These are phyloP conservation scores for Atherinosoma microstoma DNA, from an alignment of 2,797 vertebrate genomes.

Conservation along the genomic window DNA sequence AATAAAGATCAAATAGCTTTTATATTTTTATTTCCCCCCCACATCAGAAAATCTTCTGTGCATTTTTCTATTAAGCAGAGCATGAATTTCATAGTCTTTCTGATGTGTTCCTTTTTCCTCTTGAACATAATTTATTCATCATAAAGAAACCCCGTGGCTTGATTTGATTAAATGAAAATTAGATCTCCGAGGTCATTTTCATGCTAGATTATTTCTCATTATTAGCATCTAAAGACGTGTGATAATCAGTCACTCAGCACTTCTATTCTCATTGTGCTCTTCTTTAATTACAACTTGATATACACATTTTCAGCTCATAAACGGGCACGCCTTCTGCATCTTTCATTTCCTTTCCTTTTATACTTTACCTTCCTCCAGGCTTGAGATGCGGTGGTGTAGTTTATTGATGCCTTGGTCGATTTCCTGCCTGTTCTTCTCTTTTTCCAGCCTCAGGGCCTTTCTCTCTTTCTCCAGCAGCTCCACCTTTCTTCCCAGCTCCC, in stretches of 20 bases:
- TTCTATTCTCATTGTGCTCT: neutral
- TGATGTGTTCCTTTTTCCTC: conserved; percentile 43
- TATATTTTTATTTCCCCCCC: conserved; percentile 11
- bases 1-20: conserved; percentile 28
- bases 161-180: conserved; percentile 44
- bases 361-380: conserved; percentile 90
- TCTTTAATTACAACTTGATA: neutral
- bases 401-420: conserved; percentile 89
- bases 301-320: conserved; percentile 1
- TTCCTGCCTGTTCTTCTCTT: conserved; percentile 86
- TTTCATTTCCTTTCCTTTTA: neutral
- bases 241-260: conserved; percentile 1
- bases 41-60: conserved; percentile 17
- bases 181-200: conserved; percentile 15
- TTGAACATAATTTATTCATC: conserved; percentile 55
- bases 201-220: conserved; percentile 16
- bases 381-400: conserved; percentile 87
- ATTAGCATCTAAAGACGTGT: conserved; percentile 9
- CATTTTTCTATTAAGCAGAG: conserved; percentile 11
- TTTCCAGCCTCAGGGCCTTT: conserved; percentile 84
- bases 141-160: conserved; percentile 21
- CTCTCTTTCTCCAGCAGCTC: conserved; percentile 92
- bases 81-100: conserved; percentile 48
- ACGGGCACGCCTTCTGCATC: neutral
- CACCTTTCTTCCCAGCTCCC: conserved; percentile 92